Percentiles rank a stretch among this genome's conserved stretches.
phyloP scores from a whole-genome alignment of 2,888 invertebrate genomes.

The Oscheius sp. region DNA sequence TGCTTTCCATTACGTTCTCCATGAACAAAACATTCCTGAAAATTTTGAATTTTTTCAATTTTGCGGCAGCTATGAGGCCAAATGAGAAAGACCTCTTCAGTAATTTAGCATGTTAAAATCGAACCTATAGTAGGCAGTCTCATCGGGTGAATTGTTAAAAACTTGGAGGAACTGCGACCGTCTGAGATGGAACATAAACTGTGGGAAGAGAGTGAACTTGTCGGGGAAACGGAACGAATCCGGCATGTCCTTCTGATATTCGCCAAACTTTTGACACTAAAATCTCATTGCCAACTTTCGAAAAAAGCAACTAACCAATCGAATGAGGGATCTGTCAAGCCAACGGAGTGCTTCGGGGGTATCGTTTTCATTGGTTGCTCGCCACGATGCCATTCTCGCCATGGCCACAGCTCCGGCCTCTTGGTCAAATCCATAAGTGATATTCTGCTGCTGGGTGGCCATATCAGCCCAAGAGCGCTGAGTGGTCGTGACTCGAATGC shows the following conservation, averaged over 20 bases:
- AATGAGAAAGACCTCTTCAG: too few relatives aligned
- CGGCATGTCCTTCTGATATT: slow-evolving; percentile 96
- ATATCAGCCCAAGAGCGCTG: slow-evolving; percentile 98
- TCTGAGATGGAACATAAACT: slow-evolving; percentile 98
- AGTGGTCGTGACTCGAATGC: slow-evolving; percentile 93
- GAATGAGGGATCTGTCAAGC: slow-evolving; percentile 96
- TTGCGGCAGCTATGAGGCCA: too few relatives aligned
- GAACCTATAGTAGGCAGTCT: slow-evolving; percentile 83
- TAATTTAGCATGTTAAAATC: too few relatives aligned
- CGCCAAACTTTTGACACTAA: slow-evolving; percentile 96
- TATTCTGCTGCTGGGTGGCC: slow-evolving; percentile 74
- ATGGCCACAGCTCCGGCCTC: slow-evolving; percentile 96
- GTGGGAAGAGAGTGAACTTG: slow-evolving; percentile 97
- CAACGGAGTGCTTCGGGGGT: slow-evolving; percentile 93
- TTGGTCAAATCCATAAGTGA: slow-evolving; percentile 74
- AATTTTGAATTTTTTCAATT: slow-evolving; percentile 16
- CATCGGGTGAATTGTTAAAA: slow-evolving; percentile 99
- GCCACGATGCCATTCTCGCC: slow-evolving; percentile 93
- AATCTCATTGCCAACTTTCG: neutral
- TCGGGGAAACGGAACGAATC: slow-evolving; percentile 93
- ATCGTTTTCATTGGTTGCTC: slow-evolving; percentile 82
- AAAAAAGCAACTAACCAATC: slow-evolving; percentile 75
- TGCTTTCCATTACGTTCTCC: slow-evolving; percentile 93
- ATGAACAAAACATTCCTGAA: slow-evolving; percentile 91
- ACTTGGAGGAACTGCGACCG: slow-evolving; percentile 94